Percentiles rank a stretch among this genome's conserved stretches.
Evolutionary conservation across 2,888 invertebrate genomes (phyloP).

Genomic region (Cheilosia pagana): DNA sequence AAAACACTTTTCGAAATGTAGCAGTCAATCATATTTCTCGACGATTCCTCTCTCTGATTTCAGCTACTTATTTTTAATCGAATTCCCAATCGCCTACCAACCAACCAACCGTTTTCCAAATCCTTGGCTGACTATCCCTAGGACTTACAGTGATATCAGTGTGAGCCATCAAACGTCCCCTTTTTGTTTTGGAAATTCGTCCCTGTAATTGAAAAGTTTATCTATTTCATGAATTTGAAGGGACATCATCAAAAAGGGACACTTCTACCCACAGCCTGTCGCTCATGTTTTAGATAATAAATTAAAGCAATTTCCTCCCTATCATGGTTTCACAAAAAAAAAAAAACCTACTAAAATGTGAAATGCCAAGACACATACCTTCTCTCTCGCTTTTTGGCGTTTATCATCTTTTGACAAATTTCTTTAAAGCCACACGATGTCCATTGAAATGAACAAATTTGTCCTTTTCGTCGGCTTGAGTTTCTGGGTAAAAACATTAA

Average conservation of each 20-base stretch:
- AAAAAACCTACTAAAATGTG: neutral
- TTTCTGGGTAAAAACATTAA: conserved; percentile 38
- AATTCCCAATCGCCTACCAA: neutral
- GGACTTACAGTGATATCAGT: neutral
- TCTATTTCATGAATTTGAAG: conserved; percentile 27
- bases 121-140: neutral
- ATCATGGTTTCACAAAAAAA: neutral
- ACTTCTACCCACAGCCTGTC: conserved; percentile 8
- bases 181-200: neutral
- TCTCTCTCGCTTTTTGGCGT: neutral
- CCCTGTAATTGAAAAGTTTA: conserved; percentile 35
- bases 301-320: conserved; percentile 42
- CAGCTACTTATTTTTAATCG: too few species aligned
- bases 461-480: conserved; percentile 10
- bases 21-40: too few species aligned
- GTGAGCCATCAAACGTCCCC: neutral
- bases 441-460: conserved; percentile 26
- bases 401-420: neutral
- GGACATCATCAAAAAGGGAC: conserved; percentile 27
- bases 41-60: too few species aligned
- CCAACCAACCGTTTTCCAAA: neutral
- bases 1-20: too few species aligned
- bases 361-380: neutral
- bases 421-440: conserved; percentile 31
- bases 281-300: conserved; percentile 29